Evolutionary conservation across 2,888 invertebrate genomes (phyloP), one percentile per base, ranked within the genome.

Genomic region (Noctua fimbriata): DNA sequence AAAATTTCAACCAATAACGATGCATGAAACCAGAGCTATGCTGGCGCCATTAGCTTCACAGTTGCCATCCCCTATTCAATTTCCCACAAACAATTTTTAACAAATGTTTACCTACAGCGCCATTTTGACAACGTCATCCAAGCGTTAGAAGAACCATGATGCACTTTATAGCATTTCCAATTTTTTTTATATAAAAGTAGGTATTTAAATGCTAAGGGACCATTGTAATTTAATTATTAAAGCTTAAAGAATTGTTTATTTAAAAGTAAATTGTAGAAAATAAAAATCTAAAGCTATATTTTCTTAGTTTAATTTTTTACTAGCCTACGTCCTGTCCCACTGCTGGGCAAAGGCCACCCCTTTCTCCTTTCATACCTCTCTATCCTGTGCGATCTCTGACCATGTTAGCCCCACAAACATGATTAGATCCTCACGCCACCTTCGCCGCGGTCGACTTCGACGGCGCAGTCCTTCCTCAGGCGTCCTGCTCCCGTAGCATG

Each of bases 161-260:
- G 0, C 32, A n/a, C 16, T 44, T 36, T 49, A 67, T 36, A 36
- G 32, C 32, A 44, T 9, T 71, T 66, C 69, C n/a, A 9, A 41
- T 73, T n/a, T n/a, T 36, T 72, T 72, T 49, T 84, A 21, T 44
- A n/a, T 32, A 78, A 12, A 76, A 60, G 28, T n/a, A n/a, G n/a
- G n/a, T 73, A 69, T 78, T 69, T 76, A 65, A 21, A 60, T n/a
- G 41, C 7, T 76, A 70, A 60, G 85, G 87, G 87, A 83, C 87
- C 87, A 87, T 65, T 74, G 67, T 80, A 58, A 67, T 78, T 77
- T 60, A 73, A 77, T 80, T 79, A 78, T 85, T 80, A n/a, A n/a
- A 87, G 71, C 58, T 52, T 32, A 83, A 87, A 85, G 82, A 69
- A 78, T 87, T 84, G 77, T 71, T 71, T 86, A 84, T 73, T 87